Evolutionary conservation across 2,888 invertebrate species (phyloP), one percentile per base, ranked within the genome.

Genomic region (Aspidiotus rigidus): DNA sequence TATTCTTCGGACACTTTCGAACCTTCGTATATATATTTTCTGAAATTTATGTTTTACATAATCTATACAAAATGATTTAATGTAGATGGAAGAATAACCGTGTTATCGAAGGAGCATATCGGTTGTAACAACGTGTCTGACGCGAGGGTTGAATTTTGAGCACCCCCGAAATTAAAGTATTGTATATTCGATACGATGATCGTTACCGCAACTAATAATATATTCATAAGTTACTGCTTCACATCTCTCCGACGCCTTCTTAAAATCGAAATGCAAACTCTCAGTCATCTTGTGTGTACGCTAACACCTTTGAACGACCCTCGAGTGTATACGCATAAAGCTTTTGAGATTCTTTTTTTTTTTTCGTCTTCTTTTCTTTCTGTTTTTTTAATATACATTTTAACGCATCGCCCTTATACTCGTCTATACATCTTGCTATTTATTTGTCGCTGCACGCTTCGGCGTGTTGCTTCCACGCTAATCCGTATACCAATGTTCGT

Each of bases 211-310:
- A 15, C 66, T 57, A 66, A 66, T 66, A 66, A 66, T 66, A 66
- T 66, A 66, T 66, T 66, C 66, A 66, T 66, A 59, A 57, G 59
- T 66, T 56, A 42, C 57, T 49, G 57, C 57, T 66, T 57, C 56
- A 55, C 56, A 9, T 55, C 39, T 59, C 57, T 57, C 57, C 28
- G 59, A 66, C 59, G 57, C 59, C 66, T 66, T 59, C 59, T 59
- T 41, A 56, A 66, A 66, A 66, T 66, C 66, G 66, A 66, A 66
- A 66, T 57, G 59, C 66, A 66, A 66, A 66, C 66, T 59, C 42
- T 42, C 40, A 66, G 59, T 59, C 59, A 28, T 59, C 59, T 59
- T 59, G 39, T 39, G 39, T 49, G n/a, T 15, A 39, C 7, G 28
- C 16, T 28, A 59, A 59, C 59, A 28, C 59, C 59, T 59, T 59